Conservation (phyloP, 1,140 invertebrate species). For the Caenorhabditis brenneri region DNA sequence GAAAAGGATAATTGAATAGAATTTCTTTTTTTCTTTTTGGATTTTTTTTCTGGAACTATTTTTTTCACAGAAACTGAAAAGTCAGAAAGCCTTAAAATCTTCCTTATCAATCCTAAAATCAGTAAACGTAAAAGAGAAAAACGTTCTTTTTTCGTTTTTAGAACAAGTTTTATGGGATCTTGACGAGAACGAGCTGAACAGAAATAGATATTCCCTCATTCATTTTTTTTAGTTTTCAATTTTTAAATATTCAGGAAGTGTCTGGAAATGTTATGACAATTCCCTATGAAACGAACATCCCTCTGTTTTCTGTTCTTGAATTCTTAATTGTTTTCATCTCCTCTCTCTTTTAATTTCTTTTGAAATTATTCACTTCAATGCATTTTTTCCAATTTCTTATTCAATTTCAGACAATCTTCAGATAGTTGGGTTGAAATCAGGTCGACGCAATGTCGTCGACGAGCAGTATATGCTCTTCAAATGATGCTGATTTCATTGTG, state of each 20-base stretch:
- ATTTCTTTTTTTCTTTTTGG: background rate
- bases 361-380: background rate
- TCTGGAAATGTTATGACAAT: background rate
- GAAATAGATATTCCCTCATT: background rate
- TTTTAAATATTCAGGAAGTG: background rate
- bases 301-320: background rate
- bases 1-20: too few species aligned
- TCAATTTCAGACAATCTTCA: constrained; percentile 22
- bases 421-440: constrained; percentile 23
- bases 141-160: background rate
- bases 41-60: background rate
- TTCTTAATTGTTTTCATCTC: background rate
- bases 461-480: constrained; percentile 49
- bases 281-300: background rate
- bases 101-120: background rate
- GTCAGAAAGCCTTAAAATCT: background rate
- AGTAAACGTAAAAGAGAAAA: background rate
- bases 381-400: background rate
- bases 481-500: constrained; percentile 47
- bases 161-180: background rate
- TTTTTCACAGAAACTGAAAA: background rate
- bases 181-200: background rate
- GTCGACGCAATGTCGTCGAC: constrained; percentile 51
- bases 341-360: background rate
- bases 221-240: background rate